phyloP scores from a whole-genome alignment of 2,888 invertebrate genomes.

The Yponomeuta malinellus region DNA sequence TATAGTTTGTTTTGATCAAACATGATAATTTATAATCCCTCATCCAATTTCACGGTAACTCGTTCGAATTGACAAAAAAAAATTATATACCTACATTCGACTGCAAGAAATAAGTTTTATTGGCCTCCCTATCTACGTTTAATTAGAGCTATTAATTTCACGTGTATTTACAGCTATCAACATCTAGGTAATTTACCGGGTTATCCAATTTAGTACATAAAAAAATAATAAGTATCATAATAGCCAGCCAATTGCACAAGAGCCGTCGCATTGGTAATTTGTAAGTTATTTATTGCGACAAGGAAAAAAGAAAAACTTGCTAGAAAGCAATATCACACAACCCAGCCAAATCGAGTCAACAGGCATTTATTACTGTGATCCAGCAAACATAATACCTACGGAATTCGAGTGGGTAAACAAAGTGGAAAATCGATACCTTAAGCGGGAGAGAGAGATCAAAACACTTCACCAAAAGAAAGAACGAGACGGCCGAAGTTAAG shows the following conservation, averaged over 20 bases:
- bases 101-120: no score
- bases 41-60: background rate
- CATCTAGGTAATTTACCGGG: background rate
- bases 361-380: slow-evolving; percentile 43
- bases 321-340: slow-evolving; percentile 28
- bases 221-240: background rate
- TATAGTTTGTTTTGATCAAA: background rate
- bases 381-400: slow-evolving; percentile 41
- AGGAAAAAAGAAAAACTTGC: background rate
- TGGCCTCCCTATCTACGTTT: no score
- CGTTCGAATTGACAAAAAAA: background rate
- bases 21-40: background rate
- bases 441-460: slow-evolving; percentile 37
- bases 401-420: slow-evolving; percentile 63
- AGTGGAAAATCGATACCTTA: slow-evolving; percentile 54
- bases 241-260: background rate
- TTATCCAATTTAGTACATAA: background rate
- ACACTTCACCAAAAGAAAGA: slow-evolving; percentile 37
- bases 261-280: no score
- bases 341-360: slow-evolving; percentile 44
- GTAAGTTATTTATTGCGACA: background rate
- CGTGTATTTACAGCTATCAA: no score
- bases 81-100: no score
- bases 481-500: slow-evolving; percentile 32
- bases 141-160: background rate